phyloP scores from a whole-genome alignment of 2,888 invertebrate genomes.

The Lepidocyrtinus sp. region DNA sequence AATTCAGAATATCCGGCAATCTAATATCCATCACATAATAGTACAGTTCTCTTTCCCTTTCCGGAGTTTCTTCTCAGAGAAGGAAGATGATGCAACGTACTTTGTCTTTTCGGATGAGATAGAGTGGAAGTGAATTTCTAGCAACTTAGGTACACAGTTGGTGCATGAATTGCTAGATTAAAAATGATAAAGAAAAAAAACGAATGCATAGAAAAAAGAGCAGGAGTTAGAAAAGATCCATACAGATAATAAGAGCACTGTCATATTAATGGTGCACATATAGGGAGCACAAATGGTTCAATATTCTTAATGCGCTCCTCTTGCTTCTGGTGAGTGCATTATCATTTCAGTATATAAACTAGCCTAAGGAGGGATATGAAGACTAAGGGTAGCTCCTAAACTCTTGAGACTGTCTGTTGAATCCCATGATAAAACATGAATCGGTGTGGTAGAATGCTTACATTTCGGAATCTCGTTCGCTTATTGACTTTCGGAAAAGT shows the following conservation, averaged over 20 bases:
- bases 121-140: slow-evolving; percentile 25
- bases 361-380: not conserved
- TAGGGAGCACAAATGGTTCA: not conserved
- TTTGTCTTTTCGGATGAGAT: not conserved
- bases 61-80: slow-evolving; percentile 31
- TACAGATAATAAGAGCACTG: slow-evolving; percentile 25
- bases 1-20: slow-evolving; percentile 50
- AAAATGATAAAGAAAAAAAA: slow-evolving; percentile 28
- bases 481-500: not conserved
- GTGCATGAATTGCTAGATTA: slow-evolving; percentile 23
- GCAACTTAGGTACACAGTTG: slow-evolving; percentile 6
- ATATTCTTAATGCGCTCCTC: no score
- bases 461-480: not conserved
- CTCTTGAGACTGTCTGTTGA: not conserved
- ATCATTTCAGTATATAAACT: not conserved
- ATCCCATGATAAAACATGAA: not conserved
- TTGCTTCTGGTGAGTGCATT: no score
- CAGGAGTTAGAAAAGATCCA: slow-evolving; percentile 26
- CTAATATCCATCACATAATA: slow-evolving; percentile 55
- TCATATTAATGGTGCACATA: not conserved
- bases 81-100: not conserved
- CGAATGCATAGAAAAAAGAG: no score
- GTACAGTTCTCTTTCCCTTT: slow-evolving; percentile 29
- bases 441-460: not conserved
- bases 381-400: not conserved